These are phyloP conservation scores for Botrylloides violaceus DNA, from an alignment of 23 tunicate species.

Conservation along the genomic window DNA sequence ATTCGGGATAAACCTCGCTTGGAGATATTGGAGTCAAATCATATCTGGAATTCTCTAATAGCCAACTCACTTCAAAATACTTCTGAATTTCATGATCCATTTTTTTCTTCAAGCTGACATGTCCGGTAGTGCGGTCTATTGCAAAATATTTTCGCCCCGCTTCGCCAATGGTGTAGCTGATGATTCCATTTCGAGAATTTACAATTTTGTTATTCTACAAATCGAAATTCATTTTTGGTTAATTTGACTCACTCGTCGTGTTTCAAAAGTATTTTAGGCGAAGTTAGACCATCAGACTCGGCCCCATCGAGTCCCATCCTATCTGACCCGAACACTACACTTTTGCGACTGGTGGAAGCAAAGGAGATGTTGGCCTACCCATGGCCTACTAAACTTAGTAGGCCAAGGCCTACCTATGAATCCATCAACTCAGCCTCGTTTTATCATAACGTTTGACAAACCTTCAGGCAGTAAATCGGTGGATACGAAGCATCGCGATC, in stretches of 20 bases:
- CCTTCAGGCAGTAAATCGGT: constrained; percentile 23
- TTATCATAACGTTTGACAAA: not conserved
- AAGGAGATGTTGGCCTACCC: no score
- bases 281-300: no score
- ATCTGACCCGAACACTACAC: no score
- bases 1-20: no score
- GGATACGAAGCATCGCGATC: constrained; percentile 42
- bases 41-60: no score
- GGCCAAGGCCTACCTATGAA: not conserved
- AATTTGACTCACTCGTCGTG: no score
- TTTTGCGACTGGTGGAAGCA: no score
- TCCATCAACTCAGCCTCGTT: not conserved
- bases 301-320: no score
- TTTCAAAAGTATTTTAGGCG: no score
- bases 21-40: no score
- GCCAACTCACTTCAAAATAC: not conserved
- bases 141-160: constrained; percentile 38
- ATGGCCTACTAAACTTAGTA: no score
- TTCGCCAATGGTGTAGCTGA: constrained; percentile 31
- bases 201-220: not conserved
- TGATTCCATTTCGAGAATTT: constrained; percentile 51
- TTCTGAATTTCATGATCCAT: constrained; percentile 46
- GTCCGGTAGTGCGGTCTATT: constrained; percentile 48
- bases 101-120: constrained; percentile 23
- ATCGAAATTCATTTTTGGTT: not conserved